Evolutionary conservation across 1,140 invertebrate species (phyloP), one percentile per base, ranked within the genome.

Genomic region (Dendrolimus kikuchii): DNA sequence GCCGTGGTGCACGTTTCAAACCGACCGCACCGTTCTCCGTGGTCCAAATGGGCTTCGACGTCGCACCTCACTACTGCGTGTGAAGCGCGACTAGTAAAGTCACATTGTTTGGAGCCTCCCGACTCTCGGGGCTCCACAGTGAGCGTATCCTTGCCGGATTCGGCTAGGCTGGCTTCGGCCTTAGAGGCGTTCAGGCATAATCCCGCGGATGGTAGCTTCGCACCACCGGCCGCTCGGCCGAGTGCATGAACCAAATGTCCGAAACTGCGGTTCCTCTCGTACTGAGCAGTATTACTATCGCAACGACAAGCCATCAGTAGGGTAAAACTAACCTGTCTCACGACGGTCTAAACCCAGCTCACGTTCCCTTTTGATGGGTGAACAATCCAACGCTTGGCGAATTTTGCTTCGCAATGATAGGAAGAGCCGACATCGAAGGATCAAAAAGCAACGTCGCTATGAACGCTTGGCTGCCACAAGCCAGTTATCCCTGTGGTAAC

Each of bases 161-260:
- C 84, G 83, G 86, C 89, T 90, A 91, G 90, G 86, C 86, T 86
- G 90, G 90, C 90, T 92, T 90, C 91, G 89, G 89, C 89, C 92
- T 92, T 93, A 93, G 92, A 94, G 92, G 92, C 91, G 91, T 94
- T 93, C 92, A 94, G 92, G 90, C 90, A 91, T 93, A 93, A 93
- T 93, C 91, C 91, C 87, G 89, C 91, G 90, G 91, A 93, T 92
- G 92, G 92, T 92, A 93, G 91, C 92, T 89, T 93, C 92, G 91
- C 91, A 91, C 90, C 89, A 90, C 84, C 86, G 89, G 76, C 88
- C 87, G 83, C 81, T 90, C 89, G 88, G 88, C 87, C 90, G 87
- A 92, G 91, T 90, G 89, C 90, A 88, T 89, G 87, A 90, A 92
- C 91, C 90, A 92, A 92, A 89, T 92, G 90, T 92, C 89, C 89